Conservation (phyloP, 1,140 invertebrate genomes). For the Lepidotrigona ventralis region DNA sequence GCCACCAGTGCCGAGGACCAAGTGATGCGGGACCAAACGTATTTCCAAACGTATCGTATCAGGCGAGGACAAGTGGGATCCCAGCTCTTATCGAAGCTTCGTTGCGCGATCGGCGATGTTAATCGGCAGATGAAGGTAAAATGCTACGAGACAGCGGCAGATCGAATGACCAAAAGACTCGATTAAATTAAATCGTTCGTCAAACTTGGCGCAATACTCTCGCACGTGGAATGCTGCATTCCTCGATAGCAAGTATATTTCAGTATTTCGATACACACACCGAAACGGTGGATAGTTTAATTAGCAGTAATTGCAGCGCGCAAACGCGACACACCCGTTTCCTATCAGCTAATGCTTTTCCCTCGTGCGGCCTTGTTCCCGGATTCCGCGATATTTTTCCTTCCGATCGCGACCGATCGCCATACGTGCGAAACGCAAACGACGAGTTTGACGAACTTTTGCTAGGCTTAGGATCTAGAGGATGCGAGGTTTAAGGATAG, state of each 20-base stretch:
- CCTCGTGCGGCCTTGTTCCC: constrained; percentile 50
- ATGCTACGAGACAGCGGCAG: background rate
- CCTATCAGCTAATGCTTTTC: constrained; percentile 55
- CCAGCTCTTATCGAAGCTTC: background rate
- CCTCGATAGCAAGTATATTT: background rate
- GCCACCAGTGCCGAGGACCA: no score
- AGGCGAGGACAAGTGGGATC: background rate
- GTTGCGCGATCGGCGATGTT: background rate
- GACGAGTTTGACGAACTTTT: constrained; percentile 38
- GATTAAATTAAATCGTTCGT: background rate
- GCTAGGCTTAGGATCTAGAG: background rate
- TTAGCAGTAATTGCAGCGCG: constrained; percentile 32
- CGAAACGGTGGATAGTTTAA: constrained; percentile 33
- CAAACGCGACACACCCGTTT: constrained; percentile 9
- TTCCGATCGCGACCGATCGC: constrained; percentile 26
- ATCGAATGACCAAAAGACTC: background rate
- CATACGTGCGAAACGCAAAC: constrained; percentile 11
- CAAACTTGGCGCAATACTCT: background rate
- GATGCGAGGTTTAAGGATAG: constrained; percentile 12
- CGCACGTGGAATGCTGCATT: background rate
- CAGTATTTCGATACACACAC: background rate
- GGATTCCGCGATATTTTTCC: constrained; percentile 58
- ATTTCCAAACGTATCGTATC: no score
- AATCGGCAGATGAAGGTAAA: background rate
- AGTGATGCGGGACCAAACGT: no score